Evolutionary conservation across 2,888 invertebrate genomes (phyloP), one percentile per base, ranked within the genome.

Genomic region (Lathronympha strigana): DNA sequence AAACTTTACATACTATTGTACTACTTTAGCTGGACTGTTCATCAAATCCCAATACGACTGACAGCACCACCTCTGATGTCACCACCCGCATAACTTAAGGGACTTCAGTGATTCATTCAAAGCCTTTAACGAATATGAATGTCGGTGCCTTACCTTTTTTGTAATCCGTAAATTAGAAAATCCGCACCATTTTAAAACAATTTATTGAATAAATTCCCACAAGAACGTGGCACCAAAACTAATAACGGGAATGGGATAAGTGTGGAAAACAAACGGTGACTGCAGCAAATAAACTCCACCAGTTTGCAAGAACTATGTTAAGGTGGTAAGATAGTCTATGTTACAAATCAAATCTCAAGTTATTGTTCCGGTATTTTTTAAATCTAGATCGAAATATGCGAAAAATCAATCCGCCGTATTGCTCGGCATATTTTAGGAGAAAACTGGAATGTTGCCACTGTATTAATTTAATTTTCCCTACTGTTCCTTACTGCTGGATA

Each of bases 211-310:
- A 69, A 76, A 76, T 75, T 53, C 72, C 76, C 75, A 67, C 77
- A 74, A 71, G 74, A 87, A 88, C 87, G 88, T 88, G 89, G 87
- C 89, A 83, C 69, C 72, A 71, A 63, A 68, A 78, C 71, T 76
- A 72, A 67, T 82, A 82, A 82, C 81, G 80, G 81, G 80, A 80
- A 68, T 57, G 53, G 61, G 66, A 63, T 45, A 60, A 64, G 45
- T 53, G 61, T 28, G 40, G 15, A 58, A 58, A 40, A 53, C 19
- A 31, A 57, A 25, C 33, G 31, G 33, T 31, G 38, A 47, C 53
- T 57, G 43, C 23, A 45, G 33, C 31, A 31, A 21, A 23, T 45
- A 25, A 45, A 25, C 33, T 25, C n/a, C 3, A 8, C 17, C 33
- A 21, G 4, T 17, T 13, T 33, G 2, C 49, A n/a, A 8, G n/a